phyloP scores from a whole-genome alignment of 1,140 invertebrate genomes.

The Macrobrachium rosenbergii region DNA sequence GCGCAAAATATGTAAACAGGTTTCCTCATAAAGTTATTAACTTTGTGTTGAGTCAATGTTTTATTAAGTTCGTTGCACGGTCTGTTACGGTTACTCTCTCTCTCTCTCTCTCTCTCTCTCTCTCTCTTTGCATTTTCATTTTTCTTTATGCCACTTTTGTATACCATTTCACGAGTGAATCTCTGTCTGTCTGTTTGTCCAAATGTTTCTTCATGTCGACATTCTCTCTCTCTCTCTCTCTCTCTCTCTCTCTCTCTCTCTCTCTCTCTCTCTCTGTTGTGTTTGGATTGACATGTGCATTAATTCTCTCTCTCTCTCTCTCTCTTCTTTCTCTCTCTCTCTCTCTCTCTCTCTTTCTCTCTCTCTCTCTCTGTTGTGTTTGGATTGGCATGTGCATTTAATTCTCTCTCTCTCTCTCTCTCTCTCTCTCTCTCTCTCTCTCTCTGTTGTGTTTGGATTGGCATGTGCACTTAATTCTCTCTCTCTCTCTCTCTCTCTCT shows the following conservation, averaged over 20 bases:
- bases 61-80: background rate
- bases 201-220: background rate
- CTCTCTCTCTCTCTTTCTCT: constrained; percentile 12
- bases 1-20: background rate
- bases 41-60: too few relatives aligned
- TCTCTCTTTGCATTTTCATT: too few relatives aligned
- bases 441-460: too few relatives aligned
- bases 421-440: too few relatives aligned
- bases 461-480: too few relatives aligned
- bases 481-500: too few relatives aligned
- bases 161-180: too few relatives aligned
- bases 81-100: background rate
- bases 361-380: too few relatives aligned
- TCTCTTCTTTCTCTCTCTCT: background rate
- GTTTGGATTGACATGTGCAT: too few relatives aligned
- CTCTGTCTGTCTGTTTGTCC: background rate
- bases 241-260: background rate
- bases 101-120: constrained; percentile 6
- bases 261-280: background rate
- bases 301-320: background rate
- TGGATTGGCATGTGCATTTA: too few relatives aligned
- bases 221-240: constrained; percentile 5
- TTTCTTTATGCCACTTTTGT: too few relatives aligned
- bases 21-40: background rate
- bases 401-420: too few relatives aligned